Evolutionary conservation across 2,888 invertebrate genomes (phyloP), one percentile per base, ranked within the genome.

Genomic region (Thereva nobilitata): DNA sequence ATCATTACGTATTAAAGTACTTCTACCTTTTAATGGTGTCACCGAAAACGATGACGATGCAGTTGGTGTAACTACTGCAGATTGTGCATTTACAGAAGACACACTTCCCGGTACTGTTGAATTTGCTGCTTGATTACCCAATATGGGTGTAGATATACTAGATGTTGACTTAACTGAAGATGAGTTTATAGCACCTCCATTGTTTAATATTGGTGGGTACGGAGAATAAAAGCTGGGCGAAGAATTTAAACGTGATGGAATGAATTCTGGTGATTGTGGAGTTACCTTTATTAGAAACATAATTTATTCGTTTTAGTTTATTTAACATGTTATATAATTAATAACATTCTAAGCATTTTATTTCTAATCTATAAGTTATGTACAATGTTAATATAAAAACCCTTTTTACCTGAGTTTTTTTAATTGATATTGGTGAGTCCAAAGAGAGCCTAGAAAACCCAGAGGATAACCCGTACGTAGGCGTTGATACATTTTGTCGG

Each of bases 211-310:
- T 57, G 77, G 72, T 68, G 79, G 77, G 76, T 79, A 80, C 73
- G 80, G 77, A 73, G 80, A 73, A 71, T 80, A 80, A 71, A 79
- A 80, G 71, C 77, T 80, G 67, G 80, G 77, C 68, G 79, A 78
- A 71, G 80, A 77, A 72, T 74, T 79, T 71, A 80, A 74, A 74
- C 79, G 78, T 70, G 79, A 79, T 75, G 84, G 83, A 78, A 84
- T 82, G 79, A 84, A 84, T 78, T 84, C 84, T 67, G 84, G 82
- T 71, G 83, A 82, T 74, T 83, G 83, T 67, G 81, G 80, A 57
- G 82, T 80, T 75, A 84, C 83, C 81, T 85, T 80, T 72, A 72
- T 77, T 72, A 61, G 40, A 10, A 50, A 10, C n/a, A 61, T 61
- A 50, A 50, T 23, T 49, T 49, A 61, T 23, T 23, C 23, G 23